Base-by-base conservation (phyloP, 1,140 invertebrate species). In the Choristoneura fumiferana region DNA sequence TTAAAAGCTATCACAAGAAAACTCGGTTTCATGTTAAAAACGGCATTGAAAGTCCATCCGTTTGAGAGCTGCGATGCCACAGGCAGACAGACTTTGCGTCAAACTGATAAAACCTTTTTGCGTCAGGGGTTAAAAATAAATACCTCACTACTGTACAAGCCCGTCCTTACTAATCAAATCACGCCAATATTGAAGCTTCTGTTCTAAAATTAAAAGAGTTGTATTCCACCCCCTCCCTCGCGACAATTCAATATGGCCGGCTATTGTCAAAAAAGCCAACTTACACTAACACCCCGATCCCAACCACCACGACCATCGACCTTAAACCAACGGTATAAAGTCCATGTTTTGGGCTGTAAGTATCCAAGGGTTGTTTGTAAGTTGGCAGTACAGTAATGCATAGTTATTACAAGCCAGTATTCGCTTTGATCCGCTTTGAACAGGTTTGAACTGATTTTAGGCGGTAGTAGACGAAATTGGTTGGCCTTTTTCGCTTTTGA, bases 181-280 rank as follows among this genome's bases (percentile, higher is more conserved):
- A 49, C 22, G 17, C n/a, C 40, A 45, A 49, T 49, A 49, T 49
- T 49, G 43, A 22, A 22, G 43, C 43, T 33, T 49, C 43, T 49
- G 43, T 49, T 49, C 43, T 17, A 49, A 49, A 33, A 49, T 49
- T 33, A 49, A 49, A 49, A 49, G 43, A 49, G 43, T 49, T 49
- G 43, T 49, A 49, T 49, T 49, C 29, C n/a, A n/a, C n/a, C 43
- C 43, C 43, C 18, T 49, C 12, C 43, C 29, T 22, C 18, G 22
- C 18, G 43, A 49, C 43, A 49, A 33, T 49, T 49, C 43, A 49
- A 49, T 49, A 49, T 49, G 43, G 43, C 43, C 18, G 43, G 12
- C 43, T 49, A 49, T 49, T 49, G 43, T 49, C 43, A 22, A 49
- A 49, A n/a, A 49, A 9, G n/a, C 43, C 22, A 29, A 29, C 22